Evolutionary conservation across 2,113 vertebrate species (phyloP).

Genomic region (Antigone vipio): DNA sequence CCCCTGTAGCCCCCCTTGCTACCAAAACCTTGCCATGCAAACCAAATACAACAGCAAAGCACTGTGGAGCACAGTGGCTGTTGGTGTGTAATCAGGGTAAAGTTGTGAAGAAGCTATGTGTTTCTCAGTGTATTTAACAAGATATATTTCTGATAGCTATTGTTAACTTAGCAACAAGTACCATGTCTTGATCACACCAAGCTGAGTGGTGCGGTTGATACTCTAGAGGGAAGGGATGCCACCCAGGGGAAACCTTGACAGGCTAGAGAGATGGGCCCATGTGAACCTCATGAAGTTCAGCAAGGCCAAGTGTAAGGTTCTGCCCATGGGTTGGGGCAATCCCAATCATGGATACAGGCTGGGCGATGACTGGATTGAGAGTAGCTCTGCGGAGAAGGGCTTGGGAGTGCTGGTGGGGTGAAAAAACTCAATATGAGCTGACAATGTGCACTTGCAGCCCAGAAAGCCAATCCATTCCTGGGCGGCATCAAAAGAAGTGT

Average conservation of each 20-base stretch:
- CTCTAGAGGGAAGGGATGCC: not conserved
- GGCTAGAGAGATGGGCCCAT: not conserved
- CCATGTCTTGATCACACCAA: not conserved
- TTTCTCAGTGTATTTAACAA: not conserved
- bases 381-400: not conserved
- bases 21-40: no score
- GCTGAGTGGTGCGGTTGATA: not conserved
- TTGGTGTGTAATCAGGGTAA: not conserved
- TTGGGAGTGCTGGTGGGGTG: not conserved
- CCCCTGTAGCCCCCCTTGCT: no score
- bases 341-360: not conserved
- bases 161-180: not conserved
- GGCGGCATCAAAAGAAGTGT: not conserved
- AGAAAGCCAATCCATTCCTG: not conserved
- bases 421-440: not conserved
- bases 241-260: not conserved
- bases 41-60: not conserved
- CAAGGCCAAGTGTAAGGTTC: not conserved
- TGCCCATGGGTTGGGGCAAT: not conserved
- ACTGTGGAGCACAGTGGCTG: not conserved
- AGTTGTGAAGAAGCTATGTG: not conserved
- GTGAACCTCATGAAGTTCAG: not conserved
- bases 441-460: not conserved
- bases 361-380: not conserved
- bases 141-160: not conserved